Evolutionary conservation across 2,888 invertebrate genomes (phyloP), one percentile per base, ranked within the genome.

Genomic region (Leptarthrus brevirostris): DNA sequence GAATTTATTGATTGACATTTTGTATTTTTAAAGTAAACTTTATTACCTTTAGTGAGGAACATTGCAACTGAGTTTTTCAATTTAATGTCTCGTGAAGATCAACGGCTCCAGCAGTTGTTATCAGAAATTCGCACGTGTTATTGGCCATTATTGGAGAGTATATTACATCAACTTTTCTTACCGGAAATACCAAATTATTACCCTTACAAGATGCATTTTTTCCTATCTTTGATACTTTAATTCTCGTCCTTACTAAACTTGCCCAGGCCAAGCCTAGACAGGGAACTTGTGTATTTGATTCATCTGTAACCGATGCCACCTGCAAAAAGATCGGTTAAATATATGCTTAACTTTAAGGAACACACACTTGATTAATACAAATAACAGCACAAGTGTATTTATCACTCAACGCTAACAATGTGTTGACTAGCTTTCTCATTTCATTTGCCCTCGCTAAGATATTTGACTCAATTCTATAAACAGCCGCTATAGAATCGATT

Each of bases 401-500:
- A 24, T 85, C 83, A 10, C 88, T 86, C 58, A 92, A 83, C 73
- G 85, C 83, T 61, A 89, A 87, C 49, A 93, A 82, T 54, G 85
- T 83, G 44, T 85, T 82, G 0, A 88, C 90, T 77, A 93, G 82
- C 73, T 83, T 83, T 73, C 88, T 85, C 79, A 92, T 86, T 75
- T 89, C 87, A 52, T 86, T 86, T 1, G 90, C 88, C 78, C 91
- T 85, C 22, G 81, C 78, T 1, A 81, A 79, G 74, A 85, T 86
- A 78, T 86, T 83, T n/a, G 86, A 83, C 69, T 86, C 85, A 54
- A 87, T 86, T 34, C 91, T 86, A 82, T 91, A 93, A 34, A 90
- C 84, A 1, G 91, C 92, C 8, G 92, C 92, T 75, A 93, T 89
- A 0, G 93, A 93, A 82, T 93, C 93, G 16, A 93, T 86, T 8